These are phyloP conservation scores for Aepyceros melampus DNA, from an alignment of 2,113 vertebrate genomes.

Conservation along the genomic window DNA sequence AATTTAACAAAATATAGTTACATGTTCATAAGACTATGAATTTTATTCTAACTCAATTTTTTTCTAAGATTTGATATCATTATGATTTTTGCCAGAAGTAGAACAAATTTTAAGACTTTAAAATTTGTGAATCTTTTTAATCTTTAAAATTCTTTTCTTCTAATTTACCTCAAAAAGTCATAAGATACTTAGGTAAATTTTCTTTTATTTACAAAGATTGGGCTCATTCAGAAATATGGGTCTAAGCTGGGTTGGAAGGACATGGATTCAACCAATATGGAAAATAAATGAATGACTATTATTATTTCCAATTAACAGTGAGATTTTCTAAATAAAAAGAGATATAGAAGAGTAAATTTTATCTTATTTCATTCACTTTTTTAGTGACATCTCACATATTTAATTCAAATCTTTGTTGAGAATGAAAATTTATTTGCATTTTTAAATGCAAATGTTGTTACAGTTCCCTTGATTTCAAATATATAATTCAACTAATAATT, in stretches of 20 bases:
- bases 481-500: conserved; percentile 14
- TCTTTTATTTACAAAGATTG: not conserved
- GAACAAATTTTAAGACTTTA: not conserved
- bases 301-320: not conserved
- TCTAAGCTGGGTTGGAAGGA: not conserved
- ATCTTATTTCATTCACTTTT: not conserved
- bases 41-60: conserved; percentile 68
- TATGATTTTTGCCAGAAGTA: not conserved
- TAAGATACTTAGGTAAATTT: not conserved
- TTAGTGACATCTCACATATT: conserved; percentile 17
- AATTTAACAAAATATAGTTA: conserved; percentile 66
- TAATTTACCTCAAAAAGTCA: not conserved
- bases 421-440: conserved; percentile 59
- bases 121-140: conserved; percentile 6
- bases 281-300: not conserved
- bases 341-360: not conserved
- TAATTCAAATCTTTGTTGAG: conserved; percentile 48
- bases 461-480: conserved; percentile 26
- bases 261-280: not conserved
- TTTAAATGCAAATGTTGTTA: conserved; percentile 25
- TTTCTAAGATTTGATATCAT: not conserved
- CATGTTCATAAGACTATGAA: conserved; percentile 56
- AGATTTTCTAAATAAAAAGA: not conserved
- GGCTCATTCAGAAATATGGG: not conserved
- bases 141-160: not conserved